phyloP scores from a whole-genome alignment of 2,113 vertebrate species.

The Notarius quadriscutis region DNA sequence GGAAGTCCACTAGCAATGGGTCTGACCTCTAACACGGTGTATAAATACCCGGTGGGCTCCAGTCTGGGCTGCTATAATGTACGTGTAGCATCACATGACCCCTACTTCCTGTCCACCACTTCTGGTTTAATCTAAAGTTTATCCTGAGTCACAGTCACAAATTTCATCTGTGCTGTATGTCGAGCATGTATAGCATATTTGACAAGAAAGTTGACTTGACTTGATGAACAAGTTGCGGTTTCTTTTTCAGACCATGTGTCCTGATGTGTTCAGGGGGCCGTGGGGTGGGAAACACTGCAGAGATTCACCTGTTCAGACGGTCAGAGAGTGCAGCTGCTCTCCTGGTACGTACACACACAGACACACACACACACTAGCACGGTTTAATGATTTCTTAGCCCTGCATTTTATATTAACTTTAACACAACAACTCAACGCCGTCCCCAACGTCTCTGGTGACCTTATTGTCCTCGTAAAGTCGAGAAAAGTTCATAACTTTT shows the following conservation, averaged over 20 bases:
- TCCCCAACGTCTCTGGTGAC: not conserved
- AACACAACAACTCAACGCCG: not conserved
- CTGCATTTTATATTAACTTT: constrained; percentile 5
- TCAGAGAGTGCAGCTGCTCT: constrained; percentile 83
- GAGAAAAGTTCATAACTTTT: not conserved
- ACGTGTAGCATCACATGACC: constrained; percentile 42
- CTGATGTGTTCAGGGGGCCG: constrained; percentile 88
- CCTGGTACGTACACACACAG: constrained; percentile 74
- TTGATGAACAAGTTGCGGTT: not conserved
- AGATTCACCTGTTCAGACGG: constrained; percentile 92
- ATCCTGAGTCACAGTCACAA: not conserved
- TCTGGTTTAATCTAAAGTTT: constrained; percentile 14
- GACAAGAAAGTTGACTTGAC: too few relatives aligned
- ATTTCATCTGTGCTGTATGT: too few relatives aligned
- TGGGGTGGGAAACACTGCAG: constrained; percentile 94
- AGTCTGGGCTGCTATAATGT: constrained; percentile 79
- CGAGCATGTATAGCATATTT: too few relatives aligned
- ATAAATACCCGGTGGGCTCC: constrained; percentile 76
- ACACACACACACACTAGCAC: not conserved
- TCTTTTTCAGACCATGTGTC: constrained; percentile 87
- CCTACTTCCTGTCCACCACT: not conserved
- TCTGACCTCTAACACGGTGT: constrained; percentile 77
- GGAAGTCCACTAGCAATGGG: constrained; percentile 77
- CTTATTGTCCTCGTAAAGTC: not conserved
- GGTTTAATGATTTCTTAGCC: constrained; percentile 26